A percentile compares a stretch with the other conserved stretches of the same genome.
These are phyloP conservation scores for Tachina lurida DNA, from an alignment of 2,888 invertebrate genomes.

Conservation along the genomic window DNA sequence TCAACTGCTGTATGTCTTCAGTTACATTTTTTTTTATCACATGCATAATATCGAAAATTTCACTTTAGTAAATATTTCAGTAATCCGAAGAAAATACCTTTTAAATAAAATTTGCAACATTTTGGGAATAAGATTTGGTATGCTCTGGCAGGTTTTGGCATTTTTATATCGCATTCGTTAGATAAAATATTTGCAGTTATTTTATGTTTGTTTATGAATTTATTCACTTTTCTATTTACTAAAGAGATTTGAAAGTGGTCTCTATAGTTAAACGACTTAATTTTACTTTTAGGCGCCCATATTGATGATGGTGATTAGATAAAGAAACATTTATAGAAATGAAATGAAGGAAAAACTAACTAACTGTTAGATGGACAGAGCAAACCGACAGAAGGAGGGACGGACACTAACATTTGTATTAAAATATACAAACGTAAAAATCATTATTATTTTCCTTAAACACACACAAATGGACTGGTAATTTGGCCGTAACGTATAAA, in stretches of 20 bases:
- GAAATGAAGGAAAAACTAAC: slow-evolving; percentile 43
- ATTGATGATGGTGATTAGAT: slow-evolving; percentile 70
- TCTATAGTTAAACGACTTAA: slow-evolving; percentile 34
- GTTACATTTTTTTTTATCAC: slow-evolving; percentile 41
- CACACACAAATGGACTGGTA: slow-evolving; percentile 24
- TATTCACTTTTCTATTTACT: background rate
- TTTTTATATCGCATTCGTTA: slow-evolving; percentile 42
- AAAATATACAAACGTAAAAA: slow-evolving; percentile 32
- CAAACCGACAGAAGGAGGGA: slow-evolving; percentile 8
- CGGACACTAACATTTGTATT: slow-evolving; percentile 32
- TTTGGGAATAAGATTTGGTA: slow-evolving; percentile 26
- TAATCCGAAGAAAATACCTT: slow-evolving; percentile 45
- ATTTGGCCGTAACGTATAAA: slow-evolving; percentile 20
- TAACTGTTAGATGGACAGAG: background rate
- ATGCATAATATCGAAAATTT: slow-evolving; percentile 46
- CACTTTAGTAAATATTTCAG: slow-evolving; percentile 51
- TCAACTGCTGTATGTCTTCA: slow-evolving; percentile 39
- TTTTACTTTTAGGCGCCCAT: slow-evolving; percentile 66
- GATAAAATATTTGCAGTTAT: slow-evolving; percentile 43
- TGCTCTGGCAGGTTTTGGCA: slow-evolving; percentile 45
- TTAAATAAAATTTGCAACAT: slow-evolving; percentile 55
- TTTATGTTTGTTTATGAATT: background rate
- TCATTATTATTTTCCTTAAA: slow-evolving; percentile 41
- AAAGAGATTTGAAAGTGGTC: slow-evolving; percentile 27
- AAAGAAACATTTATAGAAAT: slow-evolving; percentile 58